A percentile compares a stretch with the other conserved stretches of the same genome.
These are phyloP conservation scores for Tetramorium parvispinum DNA, from an alignment of 1,140 invertebrate species.

Conservation along the genomic window DNA sequence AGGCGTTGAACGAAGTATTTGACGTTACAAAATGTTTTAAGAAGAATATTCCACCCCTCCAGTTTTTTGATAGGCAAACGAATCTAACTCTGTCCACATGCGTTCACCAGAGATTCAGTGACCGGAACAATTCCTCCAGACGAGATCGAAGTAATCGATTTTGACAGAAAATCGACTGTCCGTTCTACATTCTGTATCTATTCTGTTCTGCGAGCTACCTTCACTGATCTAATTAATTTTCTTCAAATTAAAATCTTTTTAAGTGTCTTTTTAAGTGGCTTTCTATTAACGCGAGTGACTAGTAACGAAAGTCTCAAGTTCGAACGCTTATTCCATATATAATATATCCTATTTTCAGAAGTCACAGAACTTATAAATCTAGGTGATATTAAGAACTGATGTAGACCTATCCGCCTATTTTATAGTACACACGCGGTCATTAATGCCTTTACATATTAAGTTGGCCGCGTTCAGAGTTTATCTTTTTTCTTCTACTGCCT, in stretches of 20 bases:
- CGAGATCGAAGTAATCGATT: background rate
- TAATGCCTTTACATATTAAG: too few species aligned
- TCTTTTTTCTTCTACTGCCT: too few species aligned
- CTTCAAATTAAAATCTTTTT: background rate
- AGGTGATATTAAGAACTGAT: too few species aligned
- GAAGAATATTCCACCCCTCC: background rate
- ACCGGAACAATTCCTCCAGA: background rate
- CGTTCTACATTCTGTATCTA: background rate
- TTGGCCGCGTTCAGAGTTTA: too few species aligned
- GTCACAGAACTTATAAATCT: too few species aligned
- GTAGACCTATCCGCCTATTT: too few species aligned
- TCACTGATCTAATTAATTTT: conserved; percentile 7
- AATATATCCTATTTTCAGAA: too few species aligned
- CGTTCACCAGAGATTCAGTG: background rate
- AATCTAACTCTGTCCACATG: background rate
- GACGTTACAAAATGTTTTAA: background rate
- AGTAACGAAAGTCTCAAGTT: too few species aligned
- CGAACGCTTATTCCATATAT: too few species aligned
- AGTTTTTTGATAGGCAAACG: background rate
- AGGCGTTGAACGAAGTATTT: too few species aligned
- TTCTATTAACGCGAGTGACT: too few species aligned
- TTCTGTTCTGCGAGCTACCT: background rate
- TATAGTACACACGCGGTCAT: too few species aligned
- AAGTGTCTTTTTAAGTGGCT: background rate
- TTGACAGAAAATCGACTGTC: background rate